These are phyloP conservation scores for Tetranychus truncatus DNA, from an alignment of 2,888 invertebrate species.

Conservation along the genomic window DNA sequence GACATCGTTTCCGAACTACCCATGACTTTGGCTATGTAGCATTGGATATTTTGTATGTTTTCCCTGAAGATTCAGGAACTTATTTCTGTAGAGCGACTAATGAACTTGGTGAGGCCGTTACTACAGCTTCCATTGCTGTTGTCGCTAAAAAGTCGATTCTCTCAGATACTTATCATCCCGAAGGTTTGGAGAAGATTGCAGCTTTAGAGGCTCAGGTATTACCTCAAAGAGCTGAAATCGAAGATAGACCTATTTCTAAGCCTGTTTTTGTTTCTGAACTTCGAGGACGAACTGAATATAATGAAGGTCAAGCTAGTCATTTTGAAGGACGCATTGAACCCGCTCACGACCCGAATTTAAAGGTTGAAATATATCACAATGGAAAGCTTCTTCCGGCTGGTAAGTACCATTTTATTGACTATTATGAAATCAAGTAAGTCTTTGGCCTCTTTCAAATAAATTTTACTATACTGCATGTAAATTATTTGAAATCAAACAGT, in stretches of 20 bases:
- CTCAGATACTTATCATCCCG: constrained; percentile 73
- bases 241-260: background rate
- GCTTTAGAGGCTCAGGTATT: constrained; percentile 45
- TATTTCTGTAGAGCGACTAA: constrained; percentile 71
- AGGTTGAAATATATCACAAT: constrained; percentile 84
- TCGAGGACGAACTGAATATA: constrained; percentile 36
- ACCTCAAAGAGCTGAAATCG: background rate
- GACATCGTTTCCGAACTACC: constrained; percentile 52
- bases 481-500: no score
- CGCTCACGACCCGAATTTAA: constrained; percentile 70
- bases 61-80: constrained; percentile 80
- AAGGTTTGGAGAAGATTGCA: constrained; percentile 75
- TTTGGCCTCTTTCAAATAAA: no score
- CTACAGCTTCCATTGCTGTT: background rate
- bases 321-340: constrained; percentile 87
- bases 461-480: no score
- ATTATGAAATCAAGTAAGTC: no score
- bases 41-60: constrained; percentile 70
- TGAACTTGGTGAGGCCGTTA: constrained; percentile 4
- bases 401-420: background rate
- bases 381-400: constrained; percentile 34
- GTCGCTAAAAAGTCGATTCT: constrained; percentile 12
- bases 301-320: constrained; percentile 68
- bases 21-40: constrained; percentile 97
- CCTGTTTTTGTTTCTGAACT: constrained; percentile 7